Percentiles rank a stretch among this genome's conserved stretches.
phyloP scores from a whole-genome alignment of 2,113 vertebrate genomes.

The Ammospiza caudacuta region DNA sequence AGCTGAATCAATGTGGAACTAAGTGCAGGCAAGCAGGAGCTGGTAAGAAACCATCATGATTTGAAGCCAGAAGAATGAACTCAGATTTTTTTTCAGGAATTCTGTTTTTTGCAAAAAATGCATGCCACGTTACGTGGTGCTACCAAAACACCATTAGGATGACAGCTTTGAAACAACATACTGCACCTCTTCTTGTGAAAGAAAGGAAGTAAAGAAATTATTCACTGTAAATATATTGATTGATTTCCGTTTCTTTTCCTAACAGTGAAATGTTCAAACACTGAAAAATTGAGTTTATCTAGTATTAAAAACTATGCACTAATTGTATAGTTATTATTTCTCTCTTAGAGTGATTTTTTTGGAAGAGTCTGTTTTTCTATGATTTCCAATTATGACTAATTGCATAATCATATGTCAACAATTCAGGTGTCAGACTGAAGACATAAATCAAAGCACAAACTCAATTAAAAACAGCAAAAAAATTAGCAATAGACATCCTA shows the following conservation, averaged over 20 bases:
- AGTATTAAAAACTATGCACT: not conserved
- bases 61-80: conserved; percentile 10
- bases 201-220: not conserved
- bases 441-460: not conserved
- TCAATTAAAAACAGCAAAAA: not conserved
- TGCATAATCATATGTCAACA: not conserved
- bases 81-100: not conserved
- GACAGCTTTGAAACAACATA: not conserved
- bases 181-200: not conserved
- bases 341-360: not conserved
- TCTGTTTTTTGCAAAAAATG: not conserved
- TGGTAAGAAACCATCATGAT: not conserved
- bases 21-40: not conserved
- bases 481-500: not conserved
- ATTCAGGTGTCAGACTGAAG: not conserved
- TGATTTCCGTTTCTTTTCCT: not conserved
- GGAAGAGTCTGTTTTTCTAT: not conserved
- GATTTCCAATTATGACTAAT: not conserved
- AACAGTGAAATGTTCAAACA: not conserved
- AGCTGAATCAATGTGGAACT: conserved; percentile 27
- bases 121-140: not conserved
- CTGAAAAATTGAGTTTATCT: not conserved
- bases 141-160: not conserved
- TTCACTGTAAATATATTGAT: not conserved
- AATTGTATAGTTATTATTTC: not conserved